Base-by-base conservation (phyloP, 2,113 vertebrate genomes). In the Gasterosteus nipponicus region DNA sequence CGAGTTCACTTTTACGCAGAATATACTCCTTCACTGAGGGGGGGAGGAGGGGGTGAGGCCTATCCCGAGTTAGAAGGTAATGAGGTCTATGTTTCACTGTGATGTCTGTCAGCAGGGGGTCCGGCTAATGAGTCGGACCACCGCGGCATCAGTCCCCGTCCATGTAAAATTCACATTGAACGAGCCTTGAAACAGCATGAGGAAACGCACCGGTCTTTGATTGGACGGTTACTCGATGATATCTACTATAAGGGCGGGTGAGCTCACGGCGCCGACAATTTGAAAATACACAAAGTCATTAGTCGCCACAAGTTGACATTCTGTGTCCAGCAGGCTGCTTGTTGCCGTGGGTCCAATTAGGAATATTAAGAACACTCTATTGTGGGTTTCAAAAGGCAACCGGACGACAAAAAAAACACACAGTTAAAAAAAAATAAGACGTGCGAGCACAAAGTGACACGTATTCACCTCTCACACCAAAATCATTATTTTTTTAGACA, bases 71-170 rank as follows among this genome's bases (percentile, higher is more conserved):
- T 65, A 46, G 31, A 63, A 87, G 70, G 79, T 89, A 89, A 89
- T 83, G 85, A 89, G 85, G 67, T 83, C 79, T 59, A 80, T 85
- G 89, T 78, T 86, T 88, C 83, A 85, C 64, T 70, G 41, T 80
- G 84, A 84, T 87, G 65, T 73, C 61, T 35, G 41, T 66, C 72
- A 3, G 68, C 2, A 39, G 89, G 91, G 76, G 83, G 78, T 84
- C 80, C 31, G 0, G 4, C 77, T 91, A 90, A 91, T 88, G 90
- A 91, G 77, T 81, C 26, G 7, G 72, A 71, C 80, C 78, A 75
- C 73, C 69, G 2, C 78, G 56, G 60, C 67, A 80, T 82, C 75
- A 19, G 57, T 78, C 47, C 83, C 69, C 7, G 54, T 75, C 75
- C 73, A 69, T 86, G 81, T 46, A 84, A 81, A 76, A 86, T 84